These are phyloP conservation scores for Nannospalax galili DNA, from an alignment of 2,113 vertebrate species.

Conservation along the genomic window DNA sequence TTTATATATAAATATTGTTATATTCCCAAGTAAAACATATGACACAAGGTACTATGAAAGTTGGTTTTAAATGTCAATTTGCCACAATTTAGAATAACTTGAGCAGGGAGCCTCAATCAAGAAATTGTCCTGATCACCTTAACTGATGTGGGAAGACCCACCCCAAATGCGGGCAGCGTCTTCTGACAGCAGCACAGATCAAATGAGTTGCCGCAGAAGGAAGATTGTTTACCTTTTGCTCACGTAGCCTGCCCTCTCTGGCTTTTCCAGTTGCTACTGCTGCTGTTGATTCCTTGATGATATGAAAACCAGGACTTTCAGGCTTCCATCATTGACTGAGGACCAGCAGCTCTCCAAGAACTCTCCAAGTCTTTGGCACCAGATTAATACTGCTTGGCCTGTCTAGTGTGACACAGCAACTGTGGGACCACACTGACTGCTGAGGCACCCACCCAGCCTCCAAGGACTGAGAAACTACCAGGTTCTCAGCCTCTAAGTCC, in stretches of 20 bases:
- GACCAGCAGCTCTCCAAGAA: too few species aligned
- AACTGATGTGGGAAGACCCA: background rate
- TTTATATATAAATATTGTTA: background rate
- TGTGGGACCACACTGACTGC: too few species aligned
- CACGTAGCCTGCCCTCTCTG: background rate
- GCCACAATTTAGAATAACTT: background rate
- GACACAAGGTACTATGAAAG: too few species aligned
- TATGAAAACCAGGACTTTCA: background rate
- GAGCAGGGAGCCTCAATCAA: background rate
- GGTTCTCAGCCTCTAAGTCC: too few species aligned
- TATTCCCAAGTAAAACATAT: background rate
- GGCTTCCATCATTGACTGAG: background rate
- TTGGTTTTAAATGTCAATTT: background rate
- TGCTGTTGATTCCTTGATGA: background rate
- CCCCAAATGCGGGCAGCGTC: too few species aligned
- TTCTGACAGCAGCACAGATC: background rate
- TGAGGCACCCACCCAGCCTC: too few species aligned
- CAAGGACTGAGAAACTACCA: too few species aligned
- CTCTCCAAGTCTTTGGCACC: too few species aligned
- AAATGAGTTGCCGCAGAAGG: too few species aligned
- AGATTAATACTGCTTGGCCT: too few species aligned
- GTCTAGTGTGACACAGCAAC: too few species aligned
- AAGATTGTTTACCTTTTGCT: too few species aligned
- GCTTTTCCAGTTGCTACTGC: background rate
- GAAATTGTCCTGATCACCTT: background rate